Evolutionary conservation across 1,140 invertebrate species (phyloP).

Genomic region (Ganaspis sp.): DNA sequence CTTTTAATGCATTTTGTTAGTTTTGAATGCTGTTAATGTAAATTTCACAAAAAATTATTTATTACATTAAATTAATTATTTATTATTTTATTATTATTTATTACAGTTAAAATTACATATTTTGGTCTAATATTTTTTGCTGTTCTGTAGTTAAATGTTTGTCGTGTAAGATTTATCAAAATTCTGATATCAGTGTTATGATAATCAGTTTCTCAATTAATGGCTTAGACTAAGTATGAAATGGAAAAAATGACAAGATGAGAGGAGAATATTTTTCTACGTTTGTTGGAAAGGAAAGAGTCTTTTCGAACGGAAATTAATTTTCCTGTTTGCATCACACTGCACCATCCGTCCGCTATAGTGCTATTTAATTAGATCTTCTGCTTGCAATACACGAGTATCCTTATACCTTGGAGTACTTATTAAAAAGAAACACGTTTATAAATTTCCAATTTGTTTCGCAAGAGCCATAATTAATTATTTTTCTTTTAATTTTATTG

Average conservation of each 20-base stretch:
- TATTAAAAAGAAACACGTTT: neutral
- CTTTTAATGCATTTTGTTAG: no score
- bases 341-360: neutral
- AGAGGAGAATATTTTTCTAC: neutral
- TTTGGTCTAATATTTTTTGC: no score
- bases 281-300: neutral
- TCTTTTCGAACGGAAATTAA: conserved; percentile 6
- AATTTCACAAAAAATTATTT: no score
- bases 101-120: no score
- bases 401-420: neutral
- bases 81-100: no score
- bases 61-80: no score
- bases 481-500: neutral
- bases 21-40: no score
- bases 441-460: neutral
- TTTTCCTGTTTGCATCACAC: conserved; percentile 3
- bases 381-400: neutral
- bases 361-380: conserved; percentile 12
- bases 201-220: no score
- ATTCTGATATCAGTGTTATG: no score
- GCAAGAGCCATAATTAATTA: no score
- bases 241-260: neutral
- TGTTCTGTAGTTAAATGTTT: no score
- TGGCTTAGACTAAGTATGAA: neutral
- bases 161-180: no score